Evolutionary conservation across 2,113 vertebrate species (phyloP).

Genomic region (Hippocampus barbouri): DNA sequence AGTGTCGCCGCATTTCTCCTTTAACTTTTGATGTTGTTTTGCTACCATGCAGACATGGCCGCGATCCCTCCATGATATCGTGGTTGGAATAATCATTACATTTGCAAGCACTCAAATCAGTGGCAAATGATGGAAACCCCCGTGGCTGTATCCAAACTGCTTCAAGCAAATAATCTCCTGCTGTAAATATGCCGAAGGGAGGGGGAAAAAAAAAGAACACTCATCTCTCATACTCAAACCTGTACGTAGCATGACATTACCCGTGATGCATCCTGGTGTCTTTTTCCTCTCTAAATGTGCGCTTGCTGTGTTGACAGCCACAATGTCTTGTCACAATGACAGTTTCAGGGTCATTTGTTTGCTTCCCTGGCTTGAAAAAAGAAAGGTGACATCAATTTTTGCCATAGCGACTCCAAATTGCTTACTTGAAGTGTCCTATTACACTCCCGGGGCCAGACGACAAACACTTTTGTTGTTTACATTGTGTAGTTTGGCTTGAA

Average conservation of each 20-base stretch:
- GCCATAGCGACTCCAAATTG: not conserved
- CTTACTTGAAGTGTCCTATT: not conserved
- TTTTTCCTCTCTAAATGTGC: not conserved
- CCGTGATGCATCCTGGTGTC: not conserved
- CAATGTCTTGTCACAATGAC: not conserved
- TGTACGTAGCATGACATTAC: not conserved
- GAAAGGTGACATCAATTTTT: not conserved
- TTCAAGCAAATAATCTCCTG: not conserved
- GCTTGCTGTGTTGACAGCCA: not conserved
- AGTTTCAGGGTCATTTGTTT: not conserved
- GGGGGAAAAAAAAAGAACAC: not conserved
- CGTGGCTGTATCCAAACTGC: not conserved
- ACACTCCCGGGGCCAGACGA: too few species aligned
- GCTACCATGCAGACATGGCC: constrained; percentile 1
- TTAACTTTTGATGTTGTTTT: not conserved
- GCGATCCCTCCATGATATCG: not conserved
- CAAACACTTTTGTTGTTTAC: too few species aligned
- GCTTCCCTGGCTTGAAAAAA: not conserved
- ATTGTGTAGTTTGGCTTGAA: not conserved
- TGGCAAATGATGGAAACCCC: constrained; percentile 6
- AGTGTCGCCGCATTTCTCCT: not conserved
- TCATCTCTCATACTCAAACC: too few species aligned
- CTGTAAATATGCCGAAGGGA: not conserved
- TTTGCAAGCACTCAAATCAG: not conserved
- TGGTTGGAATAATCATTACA: not conserved